These are phyloP conservation scores for Megaustenia siamemsis DNA, from an alignment of 2,888 invertebrate species.

Conservation along the genomic window DNA sequence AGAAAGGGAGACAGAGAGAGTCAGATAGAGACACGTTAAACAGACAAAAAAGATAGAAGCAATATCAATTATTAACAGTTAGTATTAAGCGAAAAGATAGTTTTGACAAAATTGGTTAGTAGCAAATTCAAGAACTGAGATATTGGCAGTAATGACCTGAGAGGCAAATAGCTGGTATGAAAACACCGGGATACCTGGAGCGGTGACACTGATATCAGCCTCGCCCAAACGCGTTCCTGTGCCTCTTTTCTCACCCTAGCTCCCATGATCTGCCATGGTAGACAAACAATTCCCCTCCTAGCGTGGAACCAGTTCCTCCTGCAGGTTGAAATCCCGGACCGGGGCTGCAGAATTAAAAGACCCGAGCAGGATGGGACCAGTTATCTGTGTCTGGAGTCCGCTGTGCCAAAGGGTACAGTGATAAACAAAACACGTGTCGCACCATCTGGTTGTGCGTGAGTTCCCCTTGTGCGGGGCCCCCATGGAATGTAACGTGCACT, in stretches of 20 bases:
- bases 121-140: no score
- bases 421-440: constrained; percentile 18
- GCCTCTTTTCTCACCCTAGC: background rate
- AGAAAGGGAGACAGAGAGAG: constrained; percentile 42
- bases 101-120: no score
- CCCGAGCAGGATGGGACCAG: background rate
- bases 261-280: background rate
- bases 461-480: background rate
- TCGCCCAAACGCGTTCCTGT: background rate
- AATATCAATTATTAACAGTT: no score
- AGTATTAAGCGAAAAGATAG: no score
- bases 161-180: background rate
- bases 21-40: no score
- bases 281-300: background rate
- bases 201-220: background rate
- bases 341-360: background rate
- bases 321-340: background rate
- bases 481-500: constrained; percentile 16
- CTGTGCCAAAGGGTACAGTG: constrained; percentile 7
- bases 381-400: constrained; percentile 26
- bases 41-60: no score
- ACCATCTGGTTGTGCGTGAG: constrained; percentile 24
- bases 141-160: no score
- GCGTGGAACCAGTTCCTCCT: background rate
- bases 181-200: background rate